Evolutionary conservation across 2,113 vertebrate genomes (phyloP), one percentile per base, ranked within the genome.

Genomic region (Nibea albiflora): DNA sequence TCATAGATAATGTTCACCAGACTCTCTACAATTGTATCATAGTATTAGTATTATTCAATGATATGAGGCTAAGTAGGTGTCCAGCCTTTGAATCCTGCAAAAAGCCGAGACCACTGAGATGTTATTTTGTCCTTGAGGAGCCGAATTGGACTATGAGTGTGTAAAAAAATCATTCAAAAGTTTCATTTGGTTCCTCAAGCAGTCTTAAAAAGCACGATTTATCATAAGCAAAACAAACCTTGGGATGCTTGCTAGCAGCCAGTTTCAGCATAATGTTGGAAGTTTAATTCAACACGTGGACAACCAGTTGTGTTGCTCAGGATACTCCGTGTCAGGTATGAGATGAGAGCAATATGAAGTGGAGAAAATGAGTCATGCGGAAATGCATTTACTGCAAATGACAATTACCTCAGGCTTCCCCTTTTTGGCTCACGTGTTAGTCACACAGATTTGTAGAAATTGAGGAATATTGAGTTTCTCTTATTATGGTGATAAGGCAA

Each of bases 401-500:
- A 66, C 56, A 85, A 72, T 86, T 76, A 81, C 57, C 1, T 11
- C 28, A 39, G n/a, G 22, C 49, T 56, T 28, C 12, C 42, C 57
- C 62, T 19, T 64, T 87, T 80, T 17, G 46, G 16, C 22, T 62
- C 54, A 56, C 46, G 70, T 26, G 52, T 71, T 68, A 54, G 78
- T 50, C 54, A 42, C 11, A 49, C 16, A 53, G 54, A 81, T 58
- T 42, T 79, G 54, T 71, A 22, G 56, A n/a, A 57, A 62, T 54
- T 78, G 46, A 56, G 52, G 76, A 82, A 31, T 53, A 72, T 8
- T 42, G 56, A 62, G 54, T 70, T 64, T 80, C 24, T 31, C 50
- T 60, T 65, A 74, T 87, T 85, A 83, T 68, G 76, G 71, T 78
- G 53, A 50, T 46, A 22, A 54, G 28, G 57, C 52, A 28, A 73